Evolutionary conservation across 2,113 vertebrate genomes (phyloP).

Genomic region (Hemiscyllium ocellatum): DNA sequence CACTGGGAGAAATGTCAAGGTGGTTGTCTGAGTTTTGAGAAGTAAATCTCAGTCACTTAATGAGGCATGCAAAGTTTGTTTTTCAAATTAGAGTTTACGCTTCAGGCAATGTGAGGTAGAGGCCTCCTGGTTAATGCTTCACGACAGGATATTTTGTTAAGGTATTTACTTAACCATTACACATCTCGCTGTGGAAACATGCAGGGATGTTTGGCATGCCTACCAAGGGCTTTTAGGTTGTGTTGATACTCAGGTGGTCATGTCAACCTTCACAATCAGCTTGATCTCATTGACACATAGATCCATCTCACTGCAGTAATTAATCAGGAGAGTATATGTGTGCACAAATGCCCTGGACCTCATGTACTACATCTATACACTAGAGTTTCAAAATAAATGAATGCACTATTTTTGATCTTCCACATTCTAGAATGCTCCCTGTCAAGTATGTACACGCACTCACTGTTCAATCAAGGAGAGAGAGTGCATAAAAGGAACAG

Average conservation of each 20-base stretch:
- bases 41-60: not conserved
- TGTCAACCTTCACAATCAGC: not conserved
- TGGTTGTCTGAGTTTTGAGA: not conserved
- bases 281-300: not conserved
- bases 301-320: not conserved
- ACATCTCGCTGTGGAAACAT: not conserved
- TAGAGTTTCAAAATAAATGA: not conserved
- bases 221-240: not conserved
- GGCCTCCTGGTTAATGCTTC: not conserved
- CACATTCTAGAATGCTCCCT: no score
- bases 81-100: not conserved
- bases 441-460: no score
- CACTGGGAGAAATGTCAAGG: not conserved
- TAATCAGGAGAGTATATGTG: not conserved
- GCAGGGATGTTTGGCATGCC: not conserved
- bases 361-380: not conserved
- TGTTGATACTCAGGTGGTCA: not conserved
- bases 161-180: not conserved
- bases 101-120: not conserved
- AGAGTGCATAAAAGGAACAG: no score
- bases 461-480: no score
- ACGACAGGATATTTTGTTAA: not conserved
- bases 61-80: slow-evolving; percentile 9
- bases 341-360: not conserved
- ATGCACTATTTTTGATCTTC: no score